Conservation (phyloP, 2,797 vertebrate species). For the Sebastes miniatus region DNA sequence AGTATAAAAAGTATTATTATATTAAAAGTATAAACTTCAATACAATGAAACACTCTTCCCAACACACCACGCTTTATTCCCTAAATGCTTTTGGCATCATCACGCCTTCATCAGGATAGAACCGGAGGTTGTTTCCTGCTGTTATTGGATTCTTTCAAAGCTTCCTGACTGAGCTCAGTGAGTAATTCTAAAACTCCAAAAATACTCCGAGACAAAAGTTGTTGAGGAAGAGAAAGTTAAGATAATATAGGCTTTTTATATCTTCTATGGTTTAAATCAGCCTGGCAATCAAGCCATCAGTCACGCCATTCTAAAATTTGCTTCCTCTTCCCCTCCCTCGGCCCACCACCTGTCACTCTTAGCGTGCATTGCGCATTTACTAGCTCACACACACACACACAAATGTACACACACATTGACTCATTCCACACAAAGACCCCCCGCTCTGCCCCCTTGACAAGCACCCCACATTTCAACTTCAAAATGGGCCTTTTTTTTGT, state of each 20-base stretch:
- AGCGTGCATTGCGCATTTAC: constrained; percentile 30
- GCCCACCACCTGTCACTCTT: constrained; percentile 70
- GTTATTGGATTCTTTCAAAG: background rate
- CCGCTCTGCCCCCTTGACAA: constrained; percentile 47
- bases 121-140: background rate
- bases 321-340: constrained; percentile 44
- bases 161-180: background rate
- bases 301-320: constrained; percentile 41
- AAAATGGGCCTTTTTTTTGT: constrained; percentile 56
- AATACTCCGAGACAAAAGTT: constrained; percentile 14
- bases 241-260: constrained; percentile 43
- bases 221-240: constrained; percentile 14
- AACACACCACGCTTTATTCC: background rate
- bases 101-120: background rate
- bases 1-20: too few species aligned
- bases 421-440: constrained; percentile 54
- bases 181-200: background rate
- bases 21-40: too few species aligned
- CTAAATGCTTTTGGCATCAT: background rate
- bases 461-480: constrained; percentile 66
- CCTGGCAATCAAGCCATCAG: constrained; percentile 62
- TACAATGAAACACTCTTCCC: background rate
- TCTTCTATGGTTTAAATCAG: constrained; percentile 30
- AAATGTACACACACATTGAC: constrained; percentile 13
- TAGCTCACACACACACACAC: constrained; percentile 10